phyloP scores from a whole-genome alignment of 2,888 invertebrate species.

The Drosophila barbarae region DNA sequence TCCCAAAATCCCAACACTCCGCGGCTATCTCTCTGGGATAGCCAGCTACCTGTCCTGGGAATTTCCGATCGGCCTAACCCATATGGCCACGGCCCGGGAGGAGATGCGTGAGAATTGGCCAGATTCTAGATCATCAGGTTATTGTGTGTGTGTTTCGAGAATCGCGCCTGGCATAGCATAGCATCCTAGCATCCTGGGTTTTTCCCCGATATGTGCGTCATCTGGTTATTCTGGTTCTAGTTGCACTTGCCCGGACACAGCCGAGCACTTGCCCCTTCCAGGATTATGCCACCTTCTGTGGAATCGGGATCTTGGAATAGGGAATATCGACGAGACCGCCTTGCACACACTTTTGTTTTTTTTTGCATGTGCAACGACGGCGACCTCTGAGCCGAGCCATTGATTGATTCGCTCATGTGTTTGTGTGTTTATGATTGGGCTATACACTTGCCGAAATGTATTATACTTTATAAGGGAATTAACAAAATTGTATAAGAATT shows the following conservation, averaged over 20 bases:
- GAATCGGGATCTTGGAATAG: slow-evolving; percentile 1
- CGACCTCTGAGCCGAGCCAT: slow-evolving; percentile 11
- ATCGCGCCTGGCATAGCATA: slow-evolving; percentile 21
- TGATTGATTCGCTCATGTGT: slow-evolving; percentile 29
- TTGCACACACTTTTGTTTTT: not conserved
- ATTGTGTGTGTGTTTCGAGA: slow-evolving; percentile 52
- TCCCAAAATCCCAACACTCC: slow-evolving; percentile 14
- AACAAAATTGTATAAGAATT: too few relatives aligned
- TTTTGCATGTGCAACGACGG: not conserved
- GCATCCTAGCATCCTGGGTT: slow-evolving; percentile 32
- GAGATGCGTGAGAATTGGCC: slow-evolving; percentile 35
- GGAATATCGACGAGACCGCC: not conserved
- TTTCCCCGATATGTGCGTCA: slow-evolving; percentile 55
- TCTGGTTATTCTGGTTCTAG: slow-evolving; percentile 43
- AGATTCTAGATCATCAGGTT: slow-evolving; percentile 55
- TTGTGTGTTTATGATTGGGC: slow-evolving; percentile 14
- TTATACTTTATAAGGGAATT: not conserved
- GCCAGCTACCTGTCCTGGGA: slow-evolving; percentile 43
- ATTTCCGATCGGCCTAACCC: slow-evolving; percentile 62
- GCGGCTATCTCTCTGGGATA: slow-evolving; percentile 23
- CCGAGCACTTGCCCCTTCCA: slow-evolving; percentile 2
- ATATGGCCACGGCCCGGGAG: slow-evolving; percentile 44
- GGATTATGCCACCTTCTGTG: slow-evolving; percentile 33
- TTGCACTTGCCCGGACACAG: slow-evolving; percentile 2
- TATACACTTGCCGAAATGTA: not conserved